phyloP scores from a whole-genome alignment of 2,797 vertebrate species.

The Sebastes reedi region DNA sequence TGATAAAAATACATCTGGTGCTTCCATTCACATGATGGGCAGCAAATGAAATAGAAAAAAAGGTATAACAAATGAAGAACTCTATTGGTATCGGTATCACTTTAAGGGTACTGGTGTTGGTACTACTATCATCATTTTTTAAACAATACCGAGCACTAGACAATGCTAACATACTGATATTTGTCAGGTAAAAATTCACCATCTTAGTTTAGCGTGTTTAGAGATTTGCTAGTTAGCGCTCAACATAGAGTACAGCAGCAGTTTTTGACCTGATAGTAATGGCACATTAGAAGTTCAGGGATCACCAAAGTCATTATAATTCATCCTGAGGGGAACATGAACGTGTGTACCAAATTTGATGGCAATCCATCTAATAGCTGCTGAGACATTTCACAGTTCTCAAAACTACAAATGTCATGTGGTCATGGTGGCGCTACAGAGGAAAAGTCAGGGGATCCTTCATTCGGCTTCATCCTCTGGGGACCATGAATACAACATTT shows the following conservation, averaged over 20 bases:
- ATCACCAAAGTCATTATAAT: background rate
- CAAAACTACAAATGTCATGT: background rate
- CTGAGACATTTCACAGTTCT: background rate
- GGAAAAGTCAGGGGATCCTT: background rate
- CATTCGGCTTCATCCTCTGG: background rate
- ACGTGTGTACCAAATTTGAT: too few relatives aligned
- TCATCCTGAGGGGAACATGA: background rate
- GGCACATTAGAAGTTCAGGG: background rate
- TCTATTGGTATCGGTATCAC: too few relatives aligned
- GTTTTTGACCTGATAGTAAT: background rate
- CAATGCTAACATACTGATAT: background rate
- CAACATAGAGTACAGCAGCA: background rate
- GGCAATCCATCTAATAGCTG: background rate
- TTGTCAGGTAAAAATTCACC: background rate
- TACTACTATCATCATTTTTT: too few relatives aligned
- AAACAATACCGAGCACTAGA: background rate
- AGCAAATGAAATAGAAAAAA: too few relatives aligned
- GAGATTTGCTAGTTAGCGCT: background rate
- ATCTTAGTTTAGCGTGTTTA: background rate
- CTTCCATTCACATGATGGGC: too few relatives aligned
- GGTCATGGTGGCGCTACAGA: background rate
- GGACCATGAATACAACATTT: background rate
- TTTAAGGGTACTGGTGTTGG: too few relatives aligned
- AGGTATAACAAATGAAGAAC: too few relatives aligned
- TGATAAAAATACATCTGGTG: too few relatives aligned